These are phyloP conservation scores for Drosophila bifasciata DNA, from an alignment of 1,140 invertebrate species.

Conservation along the genomic window DNA sequence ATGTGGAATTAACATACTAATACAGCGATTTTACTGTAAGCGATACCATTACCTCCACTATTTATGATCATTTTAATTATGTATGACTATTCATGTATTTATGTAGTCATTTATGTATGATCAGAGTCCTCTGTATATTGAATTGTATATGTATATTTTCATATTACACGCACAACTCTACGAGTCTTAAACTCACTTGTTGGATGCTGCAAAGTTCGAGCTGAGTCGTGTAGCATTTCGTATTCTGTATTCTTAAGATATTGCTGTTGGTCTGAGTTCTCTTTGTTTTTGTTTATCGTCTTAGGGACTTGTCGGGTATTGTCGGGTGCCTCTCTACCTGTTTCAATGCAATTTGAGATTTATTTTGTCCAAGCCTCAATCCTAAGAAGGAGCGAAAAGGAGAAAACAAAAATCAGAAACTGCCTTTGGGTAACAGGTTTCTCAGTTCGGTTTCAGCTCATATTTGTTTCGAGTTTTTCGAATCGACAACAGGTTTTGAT, in stretches of 20 bases:
- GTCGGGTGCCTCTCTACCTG: slow-evolving; percentile 52
- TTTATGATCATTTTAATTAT: neutral
- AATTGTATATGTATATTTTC: slow-evolving; percentile 29
- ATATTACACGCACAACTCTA: slow-evolving; percentile 24
- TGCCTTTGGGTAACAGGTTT: slow-evolving; percentile 65
- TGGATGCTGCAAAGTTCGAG: slow-evolving; percentile 22
- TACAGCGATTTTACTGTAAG: neutral
- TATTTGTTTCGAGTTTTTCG: slow-evolving; percentile 38
- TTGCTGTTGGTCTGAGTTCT: slow-evolving; percentile 21
- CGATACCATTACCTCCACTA: too few relatives aligned
- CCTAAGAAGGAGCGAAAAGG: slow-evolving; percentile 53
- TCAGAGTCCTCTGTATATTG: slow-evolving; percentile 1
- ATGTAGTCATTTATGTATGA: too few relatives aligned
- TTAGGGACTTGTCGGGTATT: slow-evolving; percentile 17
- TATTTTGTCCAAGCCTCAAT: slow-evolving; percentile 55
- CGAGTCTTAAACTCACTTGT: slow-evolving; percentile 7
- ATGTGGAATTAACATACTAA: too few relatives aligned
- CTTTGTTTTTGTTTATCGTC: slow-evolving; percentile 50
- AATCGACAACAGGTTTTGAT: slow-evolving; percentile 67
- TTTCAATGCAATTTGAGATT: slow-evolving; percentile 74
- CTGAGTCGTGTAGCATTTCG: slow-evolving; percentile 35
- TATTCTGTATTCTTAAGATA: slow-evolving; percentile 46
- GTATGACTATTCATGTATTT: slow-evolving; percentile 30
- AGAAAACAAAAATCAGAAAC: slow-evolving; percentile 64
- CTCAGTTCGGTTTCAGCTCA: slow-evolving; percentile 2